Evolutionary conservation across 35 echinoderm and acorn worm species (phyloP), one percentile per base, ranked within the genome.

Genomic region (Chiridota heheva): DNA sequence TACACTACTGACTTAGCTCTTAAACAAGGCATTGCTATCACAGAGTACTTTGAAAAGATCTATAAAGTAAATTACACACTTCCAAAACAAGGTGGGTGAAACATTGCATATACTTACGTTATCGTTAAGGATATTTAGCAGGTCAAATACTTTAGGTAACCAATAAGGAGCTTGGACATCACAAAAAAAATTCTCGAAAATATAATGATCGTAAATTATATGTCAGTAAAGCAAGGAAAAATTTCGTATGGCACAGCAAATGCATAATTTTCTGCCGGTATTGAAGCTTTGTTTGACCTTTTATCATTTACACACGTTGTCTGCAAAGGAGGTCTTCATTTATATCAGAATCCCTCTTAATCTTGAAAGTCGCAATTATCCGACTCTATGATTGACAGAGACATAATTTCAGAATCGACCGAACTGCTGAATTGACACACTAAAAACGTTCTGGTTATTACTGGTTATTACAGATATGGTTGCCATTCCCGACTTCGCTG

Each of bases 41-140:
- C 85, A 38, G 72, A 73, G 7, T 80, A 77, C 62, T 91, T 85
- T 67, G 88, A 91, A 40, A 63, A 91, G n/a, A n/a, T n/a, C n/a
- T n/a, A n/a, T n/a, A n/a, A n/a, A n/a, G n/a, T n/a, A n/a, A n/a
- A n/a, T n/a, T n/a, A n/a, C n/a, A n/a, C n/a, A n/a, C n/a, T n/a
- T n/a, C n/a, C n/a, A n/a, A n/a, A n/a, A n/a, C n/a, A n/a, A n/a
- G n/a, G n/a, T n/a, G n/a, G n/a, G n/a, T n/a, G n/a, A n/a, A n/a
- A n/a, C n/a, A n/a, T n/a, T n/a, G n/a, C n/a, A n/a, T n/a, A n/a
- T n/a, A n/a, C n/a, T n/a, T n/a, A n/a, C n/a, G n/a, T n/a, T n/a
- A n/a, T n/a, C n/a, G n/a, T n/a, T n/a, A n/a, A n/a, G n/a, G n/a
- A n/a, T n/a, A n/a, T n/a, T n/a, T n/a, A n/a, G n/a, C n/a, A n/a